Evolutionary conservation across 2,113 vertebrate genomes (phyloP).

Genomic region (Dinomys branickii): DNA sequence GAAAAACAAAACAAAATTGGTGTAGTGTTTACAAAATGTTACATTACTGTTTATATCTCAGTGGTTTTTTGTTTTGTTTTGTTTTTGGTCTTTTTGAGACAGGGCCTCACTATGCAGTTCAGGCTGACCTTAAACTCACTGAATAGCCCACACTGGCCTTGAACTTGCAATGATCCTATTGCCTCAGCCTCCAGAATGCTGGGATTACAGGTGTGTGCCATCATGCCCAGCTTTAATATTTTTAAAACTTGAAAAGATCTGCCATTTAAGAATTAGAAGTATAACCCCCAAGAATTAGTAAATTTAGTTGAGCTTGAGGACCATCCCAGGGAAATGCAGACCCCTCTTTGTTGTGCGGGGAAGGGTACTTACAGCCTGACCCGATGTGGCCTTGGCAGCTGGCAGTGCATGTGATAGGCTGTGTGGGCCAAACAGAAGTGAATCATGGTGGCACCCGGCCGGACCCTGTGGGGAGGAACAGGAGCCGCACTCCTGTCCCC

Average conservation of each 20-base stretch:
- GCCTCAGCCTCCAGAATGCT: too few species aligned
- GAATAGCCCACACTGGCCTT: too few species aligned
- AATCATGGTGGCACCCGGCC: conserved; percentile 55
- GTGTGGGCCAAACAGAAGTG: conserved; percentile 77
- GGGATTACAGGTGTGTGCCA: too few species aligned
- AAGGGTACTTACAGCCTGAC: conserved; percentile 74
- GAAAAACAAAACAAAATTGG: neutral
- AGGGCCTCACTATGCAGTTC: too few species aligned
- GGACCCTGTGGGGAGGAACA: neutral
- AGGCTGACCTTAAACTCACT: too few species aligned
- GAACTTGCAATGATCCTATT: too few species aligned
- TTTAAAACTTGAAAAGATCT: conserved; percentile 22
- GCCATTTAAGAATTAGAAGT: conserved; percentile 27
- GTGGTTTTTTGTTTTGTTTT: too few species aligned
- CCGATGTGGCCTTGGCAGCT: conserved; percentile 54
- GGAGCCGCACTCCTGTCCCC: neutral
- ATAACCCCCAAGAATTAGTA: neutral
- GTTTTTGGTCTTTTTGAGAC: too few species aligned
- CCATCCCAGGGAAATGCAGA: neutral
- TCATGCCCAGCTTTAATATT: neutral
- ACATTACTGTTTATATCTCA: neutral
- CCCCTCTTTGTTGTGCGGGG: neutral
- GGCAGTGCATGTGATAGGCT: conserved; percentile 39
- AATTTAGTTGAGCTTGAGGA: neutral
- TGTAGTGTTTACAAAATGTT: neutral